Base-by-base conservation (phyloP, 2,888 invertebrate species). In the Boloria selene region DNA sequence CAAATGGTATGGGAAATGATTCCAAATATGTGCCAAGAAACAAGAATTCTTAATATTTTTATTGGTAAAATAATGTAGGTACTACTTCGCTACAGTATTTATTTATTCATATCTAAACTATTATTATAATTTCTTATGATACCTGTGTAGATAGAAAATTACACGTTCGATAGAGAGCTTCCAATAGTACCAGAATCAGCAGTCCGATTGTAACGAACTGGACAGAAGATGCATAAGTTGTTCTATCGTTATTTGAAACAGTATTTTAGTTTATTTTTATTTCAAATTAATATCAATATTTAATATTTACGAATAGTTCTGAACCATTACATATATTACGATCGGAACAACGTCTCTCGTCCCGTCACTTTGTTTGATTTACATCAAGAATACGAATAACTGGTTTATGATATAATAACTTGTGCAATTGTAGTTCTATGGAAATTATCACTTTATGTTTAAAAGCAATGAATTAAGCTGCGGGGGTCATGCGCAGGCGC, bases 401-500 rank as follows among this genome's bases (percentile, higher is more conserved):
- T 51, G 51, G 64, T 58, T 61, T 61, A 61, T 61, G 18, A 38
- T 38, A 31, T 18, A 44, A 18, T 44, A 14, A 56, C 56, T 61
- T 62, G 61, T 56, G 65, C 62, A 67, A 70, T 67, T 63, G 64
- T 61, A 53, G 49, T 70, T 65, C 51, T 47, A 60, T 16, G 49
- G 54, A 51, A 67, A 65, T 71, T 64, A 69, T 69, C 66, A 61
- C 47, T 65, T 55, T 53, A 67, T 65, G 67, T 70, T 47, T 13
- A 61, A 67, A 65, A 61, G 67, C 64, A 70, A 73, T 72, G 64
- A 71, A 71, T 74, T 68, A 71, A 68, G 61, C 74, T 69, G 73
- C 70, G 61, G 64, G 74, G 66, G 71, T 82, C 58, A 31, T 1
- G 22, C 22, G 44, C 56, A 45, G 22, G 45, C 56, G 26, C 55